A percentile compares a stretch with the other conserved stretches of the same genome.
phyloP scores from a whole-genome alignment of 2,113 vertebrate species.

The Nettapus auritus region DNA sequence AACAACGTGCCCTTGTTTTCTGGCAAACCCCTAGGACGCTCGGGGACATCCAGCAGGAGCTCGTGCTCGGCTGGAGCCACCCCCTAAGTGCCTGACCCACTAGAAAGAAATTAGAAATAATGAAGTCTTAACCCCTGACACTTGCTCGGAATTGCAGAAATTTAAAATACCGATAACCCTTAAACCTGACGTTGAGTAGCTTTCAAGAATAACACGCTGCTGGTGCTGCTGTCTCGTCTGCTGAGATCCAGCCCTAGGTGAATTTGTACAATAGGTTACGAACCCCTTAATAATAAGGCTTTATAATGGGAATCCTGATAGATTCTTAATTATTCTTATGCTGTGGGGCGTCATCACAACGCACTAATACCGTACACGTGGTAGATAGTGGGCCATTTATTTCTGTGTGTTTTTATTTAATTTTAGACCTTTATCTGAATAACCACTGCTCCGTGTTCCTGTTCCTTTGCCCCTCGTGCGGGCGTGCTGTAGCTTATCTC shows the following conservation, averaged over 20 bases:
- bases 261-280: slow-evolving; percentile 15
- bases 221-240: background rate
- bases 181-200: background rate
- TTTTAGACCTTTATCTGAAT: background rate
- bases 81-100: rapidly evolving
- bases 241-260: background rate
- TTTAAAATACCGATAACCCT: slow-evolving; percentile 10
- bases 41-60: background rate
- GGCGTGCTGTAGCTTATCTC: background rate
- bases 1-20: background rate
- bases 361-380: background rate
- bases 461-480: background rate
- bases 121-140: background rate
- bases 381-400: rapidly evolving
- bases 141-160: slow-evolving; percentile 1
- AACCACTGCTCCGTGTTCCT: background rate
- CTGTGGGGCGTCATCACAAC: slow-evolving; percentile 20
- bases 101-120: too few relatives aligned
- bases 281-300: slow-evolving; percentile 38
- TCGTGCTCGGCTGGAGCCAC: background rate
- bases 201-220: background rate
- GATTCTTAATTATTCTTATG: slow-evolving; percentile 24
- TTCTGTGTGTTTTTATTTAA: slow-evolving; percentile 22
- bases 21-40: background rate
- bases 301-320: slow-evolving; percentile 39